Evolutionary conservation across 2,113 vertebrate genomes (phyloP).

Genomic region (Tragelaphus buxtoni): DNA sequence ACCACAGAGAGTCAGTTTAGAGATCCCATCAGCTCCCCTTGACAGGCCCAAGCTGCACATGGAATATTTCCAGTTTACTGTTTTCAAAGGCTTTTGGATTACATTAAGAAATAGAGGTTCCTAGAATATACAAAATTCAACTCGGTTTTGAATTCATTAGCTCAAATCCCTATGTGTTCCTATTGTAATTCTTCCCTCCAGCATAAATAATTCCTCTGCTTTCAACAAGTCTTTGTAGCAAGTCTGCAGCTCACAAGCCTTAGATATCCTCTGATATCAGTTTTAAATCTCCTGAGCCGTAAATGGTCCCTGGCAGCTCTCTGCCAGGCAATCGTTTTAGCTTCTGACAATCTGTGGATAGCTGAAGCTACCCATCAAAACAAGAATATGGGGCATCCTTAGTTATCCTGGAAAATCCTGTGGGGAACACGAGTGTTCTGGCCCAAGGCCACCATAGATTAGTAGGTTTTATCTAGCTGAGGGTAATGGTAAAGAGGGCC

Average conservation of each 20-base stretch:
- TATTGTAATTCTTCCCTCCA: slow-evolving; percentile 61
- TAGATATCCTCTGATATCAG: slow-evolving; percentile 47
- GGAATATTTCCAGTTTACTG: not conserved
- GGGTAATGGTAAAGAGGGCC: not conserved
- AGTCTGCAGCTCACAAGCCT: slow-evolving; percentile 50
- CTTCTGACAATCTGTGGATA: slow-evolving; percentile 30
- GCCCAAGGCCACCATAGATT: slow-evolving; percentile 23
- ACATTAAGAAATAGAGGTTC: slow-evolving; percentile 43
- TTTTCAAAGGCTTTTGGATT: not conserved
- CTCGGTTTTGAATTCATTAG: slow-evolving; percentile 58
- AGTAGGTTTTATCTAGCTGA: slow-evolving; percentile 19
- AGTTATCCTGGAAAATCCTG: slow-evolving; percentile 30
- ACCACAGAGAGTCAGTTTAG: not conserved
- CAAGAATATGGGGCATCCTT: slow-evolving; percentile 40
- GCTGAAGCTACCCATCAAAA: slow-evolving; percentile 60
- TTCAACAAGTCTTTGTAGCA: slow-evolving; percentile 61
- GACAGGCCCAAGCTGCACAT: not conserved
- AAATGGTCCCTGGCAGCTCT: slow-evolving; percentile 34
- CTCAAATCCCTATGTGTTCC: slow-evolving; percentile 60
- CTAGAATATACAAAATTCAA: slow-evolving; percentile 62
- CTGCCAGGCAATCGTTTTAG: slow-evolving; percentile 43
- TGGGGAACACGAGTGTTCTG: not conserved
- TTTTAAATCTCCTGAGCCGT: slow-evolving; percentile 49
- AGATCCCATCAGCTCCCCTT: not conserved
- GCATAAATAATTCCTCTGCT: slow-evolving; percentile 62